Conservation (phyloP, 2,888 invertebrate genomes). For the Drosophila kuntzei region DNA sequence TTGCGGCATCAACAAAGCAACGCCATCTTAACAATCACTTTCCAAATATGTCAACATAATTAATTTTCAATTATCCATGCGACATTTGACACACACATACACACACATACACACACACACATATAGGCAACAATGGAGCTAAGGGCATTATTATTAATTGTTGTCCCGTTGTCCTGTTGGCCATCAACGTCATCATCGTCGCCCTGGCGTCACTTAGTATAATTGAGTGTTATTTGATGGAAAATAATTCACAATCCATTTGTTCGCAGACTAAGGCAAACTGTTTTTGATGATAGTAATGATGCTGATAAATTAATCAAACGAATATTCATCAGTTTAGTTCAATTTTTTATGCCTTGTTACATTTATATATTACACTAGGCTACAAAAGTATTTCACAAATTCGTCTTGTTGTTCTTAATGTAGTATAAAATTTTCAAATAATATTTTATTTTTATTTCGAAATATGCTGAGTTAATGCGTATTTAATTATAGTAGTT, state of each 20-base stretch:
- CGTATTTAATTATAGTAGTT: slow-evolving; percentile 12
- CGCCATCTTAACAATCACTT: slow-evolving; percentile 72
- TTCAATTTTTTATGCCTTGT: slow-evolving; percentile 49
- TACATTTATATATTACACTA: slow-evolving; percentile 11
- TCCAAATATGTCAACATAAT: slow-evolving; percentile 80
- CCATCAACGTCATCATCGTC: slow-evolving; percentile 43
- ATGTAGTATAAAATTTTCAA: no score
- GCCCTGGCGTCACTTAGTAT: slow-evolving; percentile 68
- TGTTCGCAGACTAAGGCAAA: slow-evolving; percentile 39
- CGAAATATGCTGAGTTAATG: slow-evolving; percentile 1
- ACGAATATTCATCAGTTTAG: slow-evolving; percentile 34
- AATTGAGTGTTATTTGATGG: slow-evolving; percentile 76
- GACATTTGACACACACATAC: slow-evolving; percentile 50
- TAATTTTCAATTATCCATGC: slow-evolving; percentile 78
- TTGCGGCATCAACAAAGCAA: slow-evolving; percentile 53
- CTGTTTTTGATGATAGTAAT: slow-evolving; percentile 57
- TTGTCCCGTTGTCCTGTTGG: slow-evolving; percentile 35
- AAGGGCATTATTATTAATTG: slow-evolving; percentile 68
- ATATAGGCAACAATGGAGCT: slow-evolving; percentile 23
- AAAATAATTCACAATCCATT: slow-evolving; percentile 67
- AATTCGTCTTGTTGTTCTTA: not conserved
- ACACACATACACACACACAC: slow-evolving; percentile 15
- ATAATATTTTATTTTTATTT: not conserved
- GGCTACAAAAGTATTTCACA: slow-evolving; percentile 2
- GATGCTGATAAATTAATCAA: slow-evolving; percentile 74